phyloP scores from a whole-genome alignment of 2,113 vertebrate genomes.

The Syngnathus scovelli region DNA sequence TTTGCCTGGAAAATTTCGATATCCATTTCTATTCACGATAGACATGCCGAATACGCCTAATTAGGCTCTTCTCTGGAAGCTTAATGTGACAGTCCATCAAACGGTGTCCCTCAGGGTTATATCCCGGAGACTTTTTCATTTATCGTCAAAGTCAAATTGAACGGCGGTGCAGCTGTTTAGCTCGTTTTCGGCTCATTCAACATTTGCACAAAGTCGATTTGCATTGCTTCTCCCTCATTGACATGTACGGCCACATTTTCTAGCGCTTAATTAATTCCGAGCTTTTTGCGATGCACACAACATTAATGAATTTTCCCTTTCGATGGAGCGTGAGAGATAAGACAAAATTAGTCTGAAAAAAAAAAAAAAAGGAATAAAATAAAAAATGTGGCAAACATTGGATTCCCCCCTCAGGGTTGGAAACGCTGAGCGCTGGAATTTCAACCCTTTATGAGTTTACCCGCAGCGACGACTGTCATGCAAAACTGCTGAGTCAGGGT shows the following conservation, averaged over 20 bases:
- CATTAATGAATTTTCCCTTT: conserved; percentile 52
- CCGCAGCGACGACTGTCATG: conserved; percentile 26
- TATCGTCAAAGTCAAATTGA: not conserved
- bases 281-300: conserved; percentile 35
- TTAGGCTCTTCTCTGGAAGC: no score
- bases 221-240: conserved; percentile 32
- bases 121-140: not conserved
- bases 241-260: conserved; percentile 45
- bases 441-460: conserved; percentile 26
- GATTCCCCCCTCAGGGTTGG: conserved; percentile 23
- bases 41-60: no score
- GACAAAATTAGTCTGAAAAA: conserved; percentile 42
- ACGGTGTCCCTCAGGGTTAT: not conserved
- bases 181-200: not conserved
- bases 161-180: not conserved
- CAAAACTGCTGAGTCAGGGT: conserved; percentile 35
- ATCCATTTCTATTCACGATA: not conserved
- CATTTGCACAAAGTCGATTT: not conserved
- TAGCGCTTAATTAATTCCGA: conserved; percentile 35
- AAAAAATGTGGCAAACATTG: conserved; percentile 41
- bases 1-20: no score
- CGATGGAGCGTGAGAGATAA: conserved; percentile 44
- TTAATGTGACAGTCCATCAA: not conserved
- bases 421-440: conserved; percentile 19
- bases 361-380: conserved; percentile 1